Evolutionary conservation across 2,888 invertebrate species (phyloP), one percentile per base, ranked within the genome.

Genomic region (Tiliacea citrago): DNA sequence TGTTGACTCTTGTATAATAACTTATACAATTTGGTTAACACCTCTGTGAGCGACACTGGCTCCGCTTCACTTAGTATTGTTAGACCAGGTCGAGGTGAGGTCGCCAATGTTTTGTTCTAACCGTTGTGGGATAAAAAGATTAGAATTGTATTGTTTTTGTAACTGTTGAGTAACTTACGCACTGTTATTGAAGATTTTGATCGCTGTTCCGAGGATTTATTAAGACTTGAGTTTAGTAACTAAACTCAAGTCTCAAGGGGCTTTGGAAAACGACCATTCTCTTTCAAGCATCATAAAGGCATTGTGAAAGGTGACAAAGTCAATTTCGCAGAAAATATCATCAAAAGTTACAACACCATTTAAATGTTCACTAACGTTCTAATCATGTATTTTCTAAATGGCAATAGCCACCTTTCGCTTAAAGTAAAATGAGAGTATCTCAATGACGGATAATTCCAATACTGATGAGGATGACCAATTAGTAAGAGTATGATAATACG

Each of bases 41-140:
- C 61, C 49, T 55, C 39, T 39, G 62, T 42, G 58, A 18, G 55
- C 47, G 83, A 72, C 85, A 78, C 79, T 79, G 86, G 80, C 75
- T 73, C 69, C 65, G 73, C 68, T 51, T 62, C 63, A 51, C 51
- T 86, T 72, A 83, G 86, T 83, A 86, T 83, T 83, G 83, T 87
- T 87, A 82, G 68, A 72, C 12, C 78, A 39, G 85, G 86, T 86
- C 86, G 88, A 86, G 88, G 86, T 83, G 73, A 87, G 55, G 71
- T 73, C 70, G 49, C n/a, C 47, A 49, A n/a, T 70, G 77, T 76
- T 82, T 82, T 53, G 85, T 73, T 83, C 29, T 63, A 60, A 47
- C 42, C 69, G 29, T 57, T 57, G 55, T 73, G 53, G 53, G 82
- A 85, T 81, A 58, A 49, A 49, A 51, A 83, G 86, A 83, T 82